Percentiles rank a stretch among this genome's conserved stretches.
Conservation (phyloP, 2,113 vertebrate species). For the Neodontobutis hainanensis region DNA sequence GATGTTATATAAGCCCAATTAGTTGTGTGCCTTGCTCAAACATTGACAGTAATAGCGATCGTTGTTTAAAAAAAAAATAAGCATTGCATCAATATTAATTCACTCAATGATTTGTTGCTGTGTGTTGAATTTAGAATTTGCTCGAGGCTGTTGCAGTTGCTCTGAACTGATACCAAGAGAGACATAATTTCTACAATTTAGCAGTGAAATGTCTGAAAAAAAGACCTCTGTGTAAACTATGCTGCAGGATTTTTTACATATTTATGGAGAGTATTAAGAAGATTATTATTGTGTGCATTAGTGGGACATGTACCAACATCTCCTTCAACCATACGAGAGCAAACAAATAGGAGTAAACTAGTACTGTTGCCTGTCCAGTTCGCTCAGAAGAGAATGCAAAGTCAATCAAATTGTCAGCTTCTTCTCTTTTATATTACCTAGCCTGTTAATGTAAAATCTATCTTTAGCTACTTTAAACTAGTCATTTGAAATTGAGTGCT, state of each 20-base stretch:
- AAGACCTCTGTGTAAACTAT: background rate
- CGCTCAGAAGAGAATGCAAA: background rate
- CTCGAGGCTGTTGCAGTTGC: constrained; percentile 1
- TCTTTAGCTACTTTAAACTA: no score
- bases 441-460: background rate
- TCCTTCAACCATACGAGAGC: background rate
- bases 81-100: constrained; percentile 10
- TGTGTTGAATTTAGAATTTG: constrained; percentile 5
- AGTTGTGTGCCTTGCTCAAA: background rate
- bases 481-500: background rate
- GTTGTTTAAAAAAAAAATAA: constrained; percentile 12
- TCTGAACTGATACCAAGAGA: constrained; percentile 7
- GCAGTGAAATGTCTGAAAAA: background rate
- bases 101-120: constrained; percentile 7
- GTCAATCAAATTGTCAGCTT: background rate
- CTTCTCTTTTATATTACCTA: constrained; percentile 5
- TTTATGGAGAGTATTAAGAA: background rate
- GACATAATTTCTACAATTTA: background rate
- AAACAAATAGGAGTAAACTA: background rate
- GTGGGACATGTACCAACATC: background rate
- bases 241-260: background rate
- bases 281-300: background rate
- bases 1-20: constrained; percentile 3
- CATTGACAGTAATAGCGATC: constrained; percentile 4
- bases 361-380: background rate